Base-by-base conservation (phyloP, 2,113 vertebrate genomes). In the Hiodon tergisus region DNA sequence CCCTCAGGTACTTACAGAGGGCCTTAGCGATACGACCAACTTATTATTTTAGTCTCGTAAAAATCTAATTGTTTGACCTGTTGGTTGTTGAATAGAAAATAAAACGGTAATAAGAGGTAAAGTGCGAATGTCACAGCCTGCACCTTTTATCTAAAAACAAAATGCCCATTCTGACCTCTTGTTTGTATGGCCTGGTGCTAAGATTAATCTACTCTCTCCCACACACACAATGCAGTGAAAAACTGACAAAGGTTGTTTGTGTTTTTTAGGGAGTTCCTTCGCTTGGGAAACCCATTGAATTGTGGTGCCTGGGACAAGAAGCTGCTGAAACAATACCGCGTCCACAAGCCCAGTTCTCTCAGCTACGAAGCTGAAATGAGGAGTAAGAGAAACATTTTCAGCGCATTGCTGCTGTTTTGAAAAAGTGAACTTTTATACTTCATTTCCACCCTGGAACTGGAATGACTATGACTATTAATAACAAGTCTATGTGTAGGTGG, bases 301-400 rank as follows among this genome's bases (percentile, higher is more conserved):
- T 99, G 97, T 0, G 96, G 96, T 2, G 96, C 96, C 75, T 98
- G 96, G 97, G 97, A 99, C 87, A 98, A 96, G 90, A 96, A 96
- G 82, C 88, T 97, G 0, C 83, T 98, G 79, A 98, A 95, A 78
- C 95, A 96, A 74, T 99, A 99, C 69, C 88, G 96, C 4, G 94
- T 98, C 54, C 97, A 99, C 88, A 98, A 99, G 76, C 95, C 97
- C 0, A 98, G 96, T 84, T 98, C 97, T 0, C 88, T 98, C 76
- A 94, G 96, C 86, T 98, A 93, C 69, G 97, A 98, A 74, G 90
- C 93, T 0, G 97, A 99, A 81, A 93, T 93, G 89, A 95, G 95
- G 93, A 96, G 97, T 98, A 93, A 93, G 94, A 86, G 63, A 51
- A 51, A 58, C n/a, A 4, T 46, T n/a, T 31, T 46, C 10, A 14